phyloP scores from a whole-genome alignment of 2,113 vertebrate species.

The Struthidea cinerea region DNA sequence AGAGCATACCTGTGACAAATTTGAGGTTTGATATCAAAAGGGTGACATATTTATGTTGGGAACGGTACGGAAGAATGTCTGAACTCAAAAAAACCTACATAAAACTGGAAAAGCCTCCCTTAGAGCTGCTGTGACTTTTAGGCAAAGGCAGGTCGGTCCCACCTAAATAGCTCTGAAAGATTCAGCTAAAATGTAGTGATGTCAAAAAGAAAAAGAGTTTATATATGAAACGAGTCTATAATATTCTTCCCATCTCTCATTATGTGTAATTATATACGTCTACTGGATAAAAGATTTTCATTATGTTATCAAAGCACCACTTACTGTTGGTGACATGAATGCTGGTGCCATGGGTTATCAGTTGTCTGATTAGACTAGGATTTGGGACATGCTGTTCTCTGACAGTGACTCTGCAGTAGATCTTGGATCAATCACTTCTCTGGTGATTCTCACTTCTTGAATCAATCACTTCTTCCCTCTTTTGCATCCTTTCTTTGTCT shows the following conservation, averaged over 20 bases:
- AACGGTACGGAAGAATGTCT: neutral
- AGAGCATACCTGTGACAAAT: neutral
- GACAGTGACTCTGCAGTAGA: neutral
- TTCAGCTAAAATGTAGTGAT: neutral
- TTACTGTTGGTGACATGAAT: neutral
- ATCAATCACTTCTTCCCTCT: neutral
- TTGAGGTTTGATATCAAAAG: neutral
- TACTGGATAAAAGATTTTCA: neutral
- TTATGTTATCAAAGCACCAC: neutral
- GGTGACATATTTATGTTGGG: neutral
- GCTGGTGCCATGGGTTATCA: neutral
- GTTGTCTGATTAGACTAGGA: neutral
- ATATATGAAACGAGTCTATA: neutral
- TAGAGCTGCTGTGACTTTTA: neutral
- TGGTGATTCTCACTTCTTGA: neutral
- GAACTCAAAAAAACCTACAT: neutral
- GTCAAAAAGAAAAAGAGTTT: neutral
- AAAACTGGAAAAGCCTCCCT: neutral
- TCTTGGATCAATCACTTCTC: neutral
- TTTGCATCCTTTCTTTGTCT: neutral
- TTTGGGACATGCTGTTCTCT: neutral
- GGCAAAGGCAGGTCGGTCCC: neutral
- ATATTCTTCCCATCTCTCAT: neutral
- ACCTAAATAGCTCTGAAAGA: neutral
- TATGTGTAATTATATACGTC: neutral